phyloP scores from a whole-genome alignment of 2,113 vertebrate genomes.

The Suricata suricatta region DNA sequence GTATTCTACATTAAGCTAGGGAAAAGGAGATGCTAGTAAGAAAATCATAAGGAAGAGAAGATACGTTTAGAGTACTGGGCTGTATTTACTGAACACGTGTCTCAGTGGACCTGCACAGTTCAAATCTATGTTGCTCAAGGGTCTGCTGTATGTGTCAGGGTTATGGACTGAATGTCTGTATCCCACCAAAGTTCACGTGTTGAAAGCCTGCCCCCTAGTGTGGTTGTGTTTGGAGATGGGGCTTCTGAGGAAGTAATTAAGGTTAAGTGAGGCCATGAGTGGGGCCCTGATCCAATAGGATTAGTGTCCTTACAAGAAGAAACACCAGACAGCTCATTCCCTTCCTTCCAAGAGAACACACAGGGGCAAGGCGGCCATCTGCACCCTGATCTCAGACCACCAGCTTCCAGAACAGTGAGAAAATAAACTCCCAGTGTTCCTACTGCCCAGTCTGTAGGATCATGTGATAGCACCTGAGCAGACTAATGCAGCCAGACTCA shows the following conservation, averaged over 20 bases:
- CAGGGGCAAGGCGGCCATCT: background rate
- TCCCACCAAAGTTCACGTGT: background rate
- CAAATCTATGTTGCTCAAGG: background rate
- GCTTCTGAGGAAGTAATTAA: background rate
- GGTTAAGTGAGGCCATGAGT: background rate
- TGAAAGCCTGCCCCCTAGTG: background rate
- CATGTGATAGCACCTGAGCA: background rate
- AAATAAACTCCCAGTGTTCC: background rate
- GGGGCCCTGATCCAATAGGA: background rate
- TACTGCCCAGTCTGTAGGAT: background rate
- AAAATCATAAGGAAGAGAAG: background rate
- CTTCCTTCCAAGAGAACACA: background rate
- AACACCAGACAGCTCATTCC: background rate
- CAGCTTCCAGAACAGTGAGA: background rate
- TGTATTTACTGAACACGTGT: background rate
- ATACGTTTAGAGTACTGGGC: background rate
- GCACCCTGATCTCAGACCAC: background rate
- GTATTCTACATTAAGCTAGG: background rate
- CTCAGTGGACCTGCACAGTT: background rate
- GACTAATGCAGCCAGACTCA: background rate
- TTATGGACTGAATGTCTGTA: background rate
- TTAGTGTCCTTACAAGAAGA: background rate
- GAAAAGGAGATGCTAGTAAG: background rate
- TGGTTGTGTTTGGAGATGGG: background rate
- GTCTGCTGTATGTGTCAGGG: background rate